Conservation (phyloP, 1,140 invertebrate species). For the Belonocnema kinseyi region DNA sequence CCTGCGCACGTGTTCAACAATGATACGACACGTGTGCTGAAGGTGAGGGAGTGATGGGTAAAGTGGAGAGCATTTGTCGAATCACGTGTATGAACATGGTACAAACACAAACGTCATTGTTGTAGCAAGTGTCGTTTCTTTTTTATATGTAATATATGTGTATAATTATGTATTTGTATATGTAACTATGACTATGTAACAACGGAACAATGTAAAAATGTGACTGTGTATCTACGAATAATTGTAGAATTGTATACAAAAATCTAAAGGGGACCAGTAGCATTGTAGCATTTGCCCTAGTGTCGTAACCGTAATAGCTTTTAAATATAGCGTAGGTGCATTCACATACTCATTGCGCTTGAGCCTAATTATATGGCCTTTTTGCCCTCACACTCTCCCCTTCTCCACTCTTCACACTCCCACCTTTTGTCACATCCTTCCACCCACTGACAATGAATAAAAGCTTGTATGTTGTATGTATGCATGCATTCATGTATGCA, state of each 20-base stretch:
- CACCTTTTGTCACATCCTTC: constrained; percentile 39
- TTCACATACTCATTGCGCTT: constrained; percentile 42
- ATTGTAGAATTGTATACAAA: neutral
- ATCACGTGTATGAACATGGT: too few relatives aligned
- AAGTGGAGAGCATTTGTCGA: too few relatives aligned
- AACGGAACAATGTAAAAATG: too few relatives aligned
- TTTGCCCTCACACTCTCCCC: constrained; percentile 32
- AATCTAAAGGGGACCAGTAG: neutral
- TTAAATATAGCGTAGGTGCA: constrained; percentile 37
- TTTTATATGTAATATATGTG: too few relatives aligned
- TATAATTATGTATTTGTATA: too few relatives aligned
- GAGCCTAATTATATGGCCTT: constrained; percentile 35
- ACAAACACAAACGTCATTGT: too few relatives aligned
- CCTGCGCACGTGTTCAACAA: too few relatives aligned
- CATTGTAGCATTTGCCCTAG: constrained; percentile 16
- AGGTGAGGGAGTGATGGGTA: too few relatives aligned
- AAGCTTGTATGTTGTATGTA: neutral
- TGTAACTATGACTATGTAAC: too few relatives aligned
- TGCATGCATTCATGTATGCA: neutral
- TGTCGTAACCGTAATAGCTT: constrained; percentile 19
- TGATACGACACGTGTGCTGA: too few relatives aligned
- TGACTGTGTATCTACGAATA: too few relatives aligned
- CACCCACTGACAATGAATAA: constrained; percentile 37
- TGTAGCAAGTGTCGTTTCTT: too few relatives aligned
- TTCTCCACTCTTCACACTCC: constrained; percentile 22